Percentiles rank a stretch among this genome's conserved stretches.
Conservation (phyloP, 1,140 invertebrate species). For the Hetaerina americana region DNA sequence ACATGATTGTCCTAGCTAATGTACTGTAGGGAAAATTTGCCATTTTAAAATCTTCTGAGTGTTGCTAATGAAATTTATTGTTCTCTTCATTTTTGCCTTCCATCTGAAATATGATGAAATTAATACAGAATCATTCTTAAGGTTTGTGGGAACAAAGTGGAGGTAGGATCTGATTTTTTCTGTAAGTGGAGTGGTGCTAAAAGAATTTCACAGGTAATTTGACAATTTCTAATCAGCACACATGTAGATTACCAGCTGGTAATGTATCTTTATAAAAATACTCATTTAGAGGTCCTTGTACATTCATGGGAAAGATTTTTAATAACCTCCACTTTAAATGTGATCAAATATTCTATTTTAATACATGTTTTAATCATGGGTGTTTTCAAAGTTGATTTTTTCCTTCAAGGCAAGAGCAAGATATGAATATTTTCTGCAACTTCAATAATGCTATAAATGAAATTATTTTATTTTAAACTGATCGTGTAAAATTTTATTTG, state of each 20-base stretch:
- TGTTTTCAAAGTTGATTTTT: not conserved
- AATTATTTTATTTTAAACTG: too few species aligned
- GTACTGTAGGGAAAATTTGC: not conserved
- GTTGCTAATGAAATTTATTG: not conserved
- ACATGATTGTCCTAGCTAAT: not conserved
- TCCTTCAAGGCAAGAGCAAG: not conserved
- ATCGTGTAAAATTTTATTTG: too few species aligned
- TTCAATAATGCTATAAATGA: not conserved
- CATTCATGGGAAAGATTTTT: not conserved
- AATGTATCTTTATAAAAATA: not conserved
- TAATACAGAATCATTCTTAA: not conserved
- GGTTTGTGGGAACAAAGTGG: not conserved
- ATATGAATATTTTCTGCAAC: not conserved
- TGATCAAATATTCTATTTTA: slow-evolving; percentile 1
- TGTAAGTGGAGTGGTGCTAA: not conserved
- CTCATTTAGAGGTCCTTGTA: not conserved
- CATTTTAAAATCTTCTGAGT: not conserved
- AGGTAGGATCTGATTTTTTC: not conserved
- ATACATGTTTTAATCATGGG: not conserved
- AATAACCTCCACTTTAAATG: not conserved
- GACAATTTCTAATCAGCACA: not conserved
- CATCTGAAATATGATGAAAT: not conserved
- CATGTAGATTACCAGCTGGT: not conserved
- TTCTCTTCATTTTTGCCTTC: not conserved
- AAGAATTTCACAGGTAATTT: not conserved